phyloP scores from a whole-genome alignment of 1,140 invertebrate species.

The Eupeodes corollae region DNA sequence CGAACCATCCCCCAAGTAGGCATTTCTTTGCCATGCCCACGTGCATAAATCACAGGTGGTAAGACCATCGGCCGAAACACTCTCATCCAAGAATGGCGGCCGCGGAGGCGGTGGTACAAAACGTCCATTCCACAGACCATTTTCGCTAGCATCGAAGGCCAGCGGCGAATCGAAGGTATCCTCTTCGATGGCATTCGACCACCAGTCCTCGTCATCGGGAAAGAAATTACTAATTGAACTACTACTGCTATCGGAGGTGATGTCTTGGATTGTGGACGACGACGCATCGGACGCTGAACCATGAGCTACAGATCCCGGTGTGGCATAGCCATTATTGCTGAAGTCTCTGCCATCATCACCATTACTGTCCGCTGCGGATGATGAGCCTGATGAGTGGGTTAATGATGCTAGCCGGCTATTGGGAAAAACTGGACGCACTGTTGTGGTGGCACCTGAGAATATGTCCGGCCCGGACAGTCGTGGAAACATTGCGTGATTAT shows the following conservation, averaged over 20 bases:
- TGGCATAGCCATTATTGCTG: background rate
- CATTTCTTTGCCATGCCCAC: slow-evolving; percentile 45
- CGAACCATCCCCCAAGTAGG: slow-evolving; percentile 34
- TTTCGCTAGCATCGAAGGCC: slow-evolving; percentile 46
- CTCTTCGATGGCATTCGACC: slow-evolving; percentile 37
- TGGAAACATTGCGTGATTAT: slow-evolving; percentile 18
- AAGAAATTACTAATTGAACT: slow-evolving; percentile 15
- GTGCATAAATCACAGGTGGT: slow-evolving; percentile 61
- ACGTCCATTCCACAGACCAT: slow-evolving; percentile 51
- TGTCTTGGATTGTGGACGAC: no score
- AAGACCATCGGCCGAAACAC: slow-evolving; percentile 50
- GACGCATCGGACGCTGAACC: no score
- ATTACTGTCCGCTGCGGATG: background rate
- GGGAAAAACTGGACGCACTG: slow-evolving; percentile 29
- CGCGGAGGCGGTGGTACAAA: slow-evolving; percentile 57
- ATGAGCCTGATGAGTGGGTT: slow-evolving; percentile 1
- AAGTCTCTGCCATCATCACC: background rate
- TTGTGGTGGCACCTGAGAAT: slow-evolving; percentile 27
- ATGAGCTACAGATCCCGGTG: no score
- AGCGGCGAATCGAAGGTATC: slow-evolving; percentile 41
- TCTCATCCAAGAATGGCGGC: slow-evolving; percentile 51
- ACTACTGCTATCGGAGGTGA: background rate
- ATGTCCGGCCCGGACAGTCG: slow-evolving; percentile 22
- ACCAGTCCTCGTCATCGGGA: slow-evolving; percentile 29
- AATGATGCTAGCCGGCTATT: slow-evolving; percentile 31